Conservation (phyloP, 1,140 invertebrate genomes). For the Atta texana region DNA sequence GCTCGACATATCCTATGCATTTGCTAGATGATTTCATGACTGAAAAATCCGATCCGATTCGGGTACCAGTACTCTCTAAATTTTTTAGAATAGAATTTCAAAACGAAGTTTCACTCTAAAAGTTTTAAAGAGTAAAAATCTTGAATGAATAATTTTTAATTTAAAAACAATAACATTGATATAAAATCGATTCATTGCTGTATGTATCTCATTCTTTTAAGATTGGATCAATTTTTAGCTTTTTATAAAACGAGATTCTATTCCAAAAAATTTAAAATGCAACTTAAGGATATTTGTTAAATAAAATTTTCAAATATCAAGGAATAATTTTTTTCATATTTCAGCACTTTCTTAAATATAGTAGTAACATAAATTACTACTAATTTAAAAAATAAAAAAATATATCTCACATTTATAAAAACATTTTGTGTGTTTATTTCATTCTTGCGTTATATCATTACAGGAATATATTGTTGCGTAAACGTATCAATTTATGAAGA, state of each 20-base stretch:
- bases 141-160: neutral
- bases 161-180: neutral
- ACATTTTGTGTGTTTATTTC: conserved; percentile 41
- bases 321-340: neutral
- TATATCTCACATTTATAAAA: neutral
- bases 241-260: too few relatives aligned
- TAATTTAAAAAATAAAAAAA: neutral
- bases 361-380: neutral
- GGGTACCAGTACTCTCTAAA: neutral
- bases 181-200: neutral
- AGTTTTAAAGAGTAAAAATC: neutral
- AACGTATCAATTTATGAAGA: conserved; percentile 23
- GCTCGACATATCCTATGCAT: conserved; percentile 9
- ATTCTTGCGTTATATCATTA: conserved; percentile 30
- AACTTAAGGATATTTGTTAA: neutral
- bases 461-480: conserved; percentile 40
- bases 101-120: too few relatives aligned
- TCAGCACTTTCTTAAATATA: neutral
- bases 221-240: too few relatives aligned
- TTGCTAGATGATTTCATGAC: neutral
- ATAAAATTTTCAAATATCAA: neutral
- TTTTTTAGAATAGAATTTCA: too few relatives aligned
- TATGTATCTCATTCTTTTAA: neutral
- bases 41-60: neutral
- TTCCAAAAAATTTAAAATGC: too few relatives aligned